Evolutionary conservation across 2,113 vertebrate genomes (phyloP).

Genomic region (Chaenogobius annularis): DNA sequence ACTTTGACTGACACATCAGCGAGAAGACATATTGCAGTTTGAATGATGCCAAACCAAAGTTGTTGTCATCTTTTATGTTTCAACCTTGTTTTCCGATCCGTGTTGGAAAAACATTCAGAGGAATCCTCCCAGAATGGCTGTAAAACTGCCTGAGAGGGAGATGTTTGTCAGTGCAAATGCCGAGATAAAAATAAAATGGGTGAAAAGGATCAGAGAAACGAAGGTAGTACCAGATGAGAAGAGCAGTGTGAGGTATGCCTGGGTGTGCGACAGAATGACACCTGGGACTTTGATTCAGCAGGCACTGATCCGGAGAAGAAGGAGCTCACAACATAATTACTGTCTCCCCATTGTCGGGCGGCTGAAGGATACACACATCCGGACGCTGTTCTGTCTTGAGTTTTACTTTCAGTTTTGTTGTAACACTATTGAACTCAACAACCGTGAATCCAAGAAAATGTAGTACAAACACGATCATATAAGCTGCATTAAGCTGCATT

Average conservation of each 20-base stretch:
- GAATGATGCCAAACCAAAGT: neutral
- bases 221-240: conserved; percentile 36
- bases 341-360: conserved; percentile 5
- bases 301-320: neutral
- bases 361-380: neutral
- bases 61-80: neutral
- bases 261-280: conserved; percentile 36
- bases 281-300: conserved; percentile 40
- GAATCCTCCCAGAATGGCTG: conserved; percentile 9
- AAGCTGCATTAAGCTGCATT: no score
- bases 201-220: conserved; percentile 21
- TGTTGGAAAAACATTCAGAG: neutral
- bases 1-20: neutral
- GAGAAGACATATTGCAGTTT: neutral
- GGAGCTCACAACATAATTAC: conserved; percentile 19
- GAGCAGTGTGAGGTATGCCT: conserved; percentile 41
- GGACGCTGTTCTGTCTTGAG: no score
- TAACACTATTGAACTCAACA: neutral
- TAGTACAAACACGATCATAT: no score
- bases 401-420: neutral
- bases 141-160: conserved; percentile 14
- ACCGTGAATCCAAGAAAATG: no score
- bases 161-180: conserved; percentile 7
- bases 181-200: conserved; percentile 21
- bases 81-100: neutral